Evolutionary conservation across 2,113 vertebrate species (phyloP).

Genomic region (Crypturellus undulatus): DNA sequence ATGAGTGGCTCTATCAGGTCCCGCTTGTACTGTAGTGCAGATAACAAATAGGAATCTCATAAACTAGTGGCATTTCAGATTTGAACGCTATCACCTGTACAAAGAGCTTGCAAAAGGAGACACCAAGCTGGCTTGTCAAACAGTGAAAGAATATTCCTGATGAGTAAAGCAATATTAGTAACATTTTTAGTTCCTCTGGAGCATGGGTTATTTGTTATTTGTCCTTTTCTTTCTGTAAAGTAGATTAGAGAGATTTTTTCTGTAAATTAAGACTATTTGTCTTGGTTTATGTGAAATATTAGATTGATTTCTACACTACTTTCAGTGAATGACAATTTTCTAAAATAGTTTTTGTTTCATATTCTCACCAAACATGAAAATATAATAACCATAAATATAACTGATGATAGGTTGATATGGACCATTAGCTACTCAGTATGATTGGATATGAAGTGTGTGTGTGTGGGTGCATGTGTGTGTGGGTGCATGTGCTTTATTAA

Average conservation of each 20-base stretch:
- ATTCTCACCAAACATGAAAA: slow-evolving; percentile 63
- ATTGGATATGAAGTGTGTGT: slow-evolving; percentile 54
- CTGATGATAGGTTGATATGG: slow-evolving; percentile 48
- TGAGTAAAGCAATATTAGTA: neutral
- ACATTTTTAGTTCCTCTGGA: neutral
- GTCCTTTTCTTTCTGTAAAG: neutral
- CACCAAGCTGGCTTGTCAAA: neutral
- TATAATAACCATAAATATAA: slow-evolving; percentile 60
- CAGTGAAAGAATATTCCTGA: neutral
- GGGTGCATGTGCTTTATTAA: slow-evolving; percentile 44
- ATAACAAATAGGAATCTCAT: neutral
- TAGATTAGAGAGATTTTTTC: neutral
- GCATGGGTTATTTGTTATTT: neutral
- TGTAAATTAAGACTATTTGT: slow-evolving; percentile 8
- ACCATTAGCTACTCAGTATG: slow-evolving; percentile 52
- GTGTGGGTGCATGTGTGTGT: neutral
- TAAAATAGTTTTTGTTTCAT: slow-evolving; percentile 58
- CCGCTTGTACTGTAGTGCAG: neutral
- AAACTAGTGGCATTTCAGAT: neutral
- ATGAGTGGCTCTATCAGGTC: neutral
- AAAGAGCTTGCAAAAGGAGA: neutral
- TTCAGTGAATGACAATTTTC: slow-evolving; percentile 47
- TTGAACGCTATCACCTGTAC: rapidly evolving
- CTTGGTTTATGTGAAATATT: slow-evolving; percentile 38
- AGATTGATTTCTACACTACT: slow-evolving; percentile 24